A percentile compares a stretch with the other conserved stretches of the same genome.
These are phyloP conservation scores for Lanius ludovicianus DNA, from an alignment of 2,113 vertebrate genomes.

Conservation along the genomic window DNA sequence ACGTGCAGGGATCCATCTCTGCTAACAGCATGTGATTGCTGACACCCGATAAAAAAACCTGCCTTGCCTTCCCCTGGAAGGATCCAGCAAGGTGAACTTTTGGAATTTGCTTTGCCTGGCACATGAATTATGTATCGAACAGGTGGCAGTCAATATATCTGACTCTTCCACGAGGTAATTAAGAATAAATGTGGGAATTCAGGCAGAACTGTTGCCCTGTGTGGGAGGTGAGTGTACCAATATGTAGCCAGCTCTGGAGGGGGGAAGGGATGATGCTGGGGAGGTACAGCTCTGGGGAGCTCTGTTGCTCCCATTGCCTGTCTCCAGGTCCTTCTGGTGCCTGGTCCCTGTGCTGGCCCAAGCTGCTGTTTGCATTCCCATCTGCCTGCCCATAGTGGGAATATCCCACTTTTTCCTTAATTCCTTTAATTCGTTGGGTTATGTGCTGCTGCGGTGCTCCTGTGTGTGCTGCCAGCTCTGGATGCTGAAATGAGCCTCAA, in stretches of 20 bases:
- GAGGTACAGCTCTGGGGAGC: rapidly evolving
- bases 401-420: neutral
- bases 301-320: rapidly evolving
- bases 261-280: neutral
- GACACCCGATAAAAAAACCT: neutral
- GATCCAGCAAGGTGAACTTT: constrained; percentile 38
- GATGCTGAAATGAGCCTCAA: neutral
- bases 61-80: neutral
- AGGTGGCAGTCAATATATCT: constrained; percentile 16
- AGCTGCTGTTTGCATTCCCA: neutral
- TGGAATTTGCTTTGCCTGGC: constrained; percentile 23
- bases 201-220: constrained; percentile 5
- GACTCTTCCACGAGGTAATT: constrained; percentile 24
- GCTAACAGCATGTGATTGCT: neutral
- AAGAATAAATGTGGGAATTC: constrained; percentile 44
- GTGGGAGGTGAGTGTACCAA: rapidly evolving
- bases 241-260: neutral
- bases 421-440: neutral
- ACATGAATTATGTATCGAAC: constrained; percentile 23
- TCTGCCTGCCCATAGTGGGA: neutral
- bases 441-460: neutral
- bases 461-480: neutral
- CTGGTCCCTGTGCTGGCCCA: rapidly evolving
- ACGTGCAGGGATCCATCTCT: neutral
- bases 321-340: rapidly evolving